These are phyloP conservation scores for Eupithecia dodoneata DNA, from an alignment of 2,888 invertebrate genomes.

Conservation along the genomic window DNA sequence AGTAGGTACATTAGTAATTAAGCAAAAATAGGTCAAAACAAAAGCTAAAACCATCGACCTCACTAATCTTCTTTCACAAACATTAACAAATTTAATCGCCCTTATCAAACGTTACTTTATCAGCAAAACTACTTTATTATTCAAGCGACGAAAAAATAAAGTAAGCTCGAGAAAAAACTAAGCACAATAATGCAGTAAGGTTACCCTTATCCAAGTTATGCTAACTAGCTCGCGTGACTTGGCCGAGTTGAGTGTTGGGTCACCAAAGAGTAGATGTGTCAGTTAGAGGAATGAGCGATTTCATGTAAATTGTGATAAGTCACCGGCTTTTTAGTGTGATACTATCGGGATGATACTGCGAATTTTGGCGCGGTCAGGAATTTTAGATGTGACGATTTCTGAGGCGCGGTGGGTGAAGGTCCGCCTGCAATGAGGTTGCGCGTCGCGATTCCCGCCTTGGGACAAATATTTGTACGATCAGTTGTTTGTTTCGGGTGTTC, in stretches of 20 bases:
- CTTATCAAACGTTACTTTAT: slow-evolving; percentile 40
- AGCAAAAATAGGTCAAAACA: slow-evolving; percentile 24
- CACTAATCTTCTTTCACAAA: slow-evolving; percentile 19
- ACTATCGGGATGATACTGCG: slow-evolving; percentile 13
- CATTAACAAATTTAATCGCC: slow-evolving; percentile 36
- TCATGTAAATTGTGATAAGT: slow-evolving; percentile 26
- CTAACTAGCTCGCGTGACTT: slow-evolving; percentile 71
- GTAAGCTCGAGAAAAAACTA: slow-evolving; percentile 59
- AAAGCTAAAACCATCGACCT: slow-evolving; percentile 21
- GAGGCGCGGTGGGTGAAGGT: too few species aligned
- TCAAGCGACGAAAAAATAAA: slow-evolving; percentile 52
- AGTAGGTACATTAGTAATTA: neutral
- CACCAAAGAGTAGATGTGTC: slow-evolving; percentile 33
- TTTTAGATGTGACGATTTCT: too few species aligned
- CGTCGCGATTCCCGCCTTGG: too few species aligned
- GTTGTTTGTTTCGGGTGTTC: too few species aligned
- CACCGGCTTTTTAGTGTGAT: slow-evolving; percentile 24
- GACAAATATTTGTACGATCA: too few species aligned
- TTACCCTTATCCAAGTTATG: slow-evolving; percentile 74
- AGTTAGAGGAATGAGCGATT: slow-evolving; percentile 33
- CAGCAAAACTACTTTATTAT: slow-evolving; percentile 45
- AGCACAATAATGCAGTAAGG: slow-evolving; percentile 68
- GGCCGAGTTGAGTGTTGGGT: slow-evolving; percentile 30
- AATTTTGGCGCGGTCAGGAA: neutral
- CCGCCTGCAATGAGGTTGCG: too few species aligned